Evolutionary conservation across 1,140 invertebrate species (phyloP), one percentile per base, ranked within the genome.

Genomic region (Aporrectodea caliginosa): DNA sequence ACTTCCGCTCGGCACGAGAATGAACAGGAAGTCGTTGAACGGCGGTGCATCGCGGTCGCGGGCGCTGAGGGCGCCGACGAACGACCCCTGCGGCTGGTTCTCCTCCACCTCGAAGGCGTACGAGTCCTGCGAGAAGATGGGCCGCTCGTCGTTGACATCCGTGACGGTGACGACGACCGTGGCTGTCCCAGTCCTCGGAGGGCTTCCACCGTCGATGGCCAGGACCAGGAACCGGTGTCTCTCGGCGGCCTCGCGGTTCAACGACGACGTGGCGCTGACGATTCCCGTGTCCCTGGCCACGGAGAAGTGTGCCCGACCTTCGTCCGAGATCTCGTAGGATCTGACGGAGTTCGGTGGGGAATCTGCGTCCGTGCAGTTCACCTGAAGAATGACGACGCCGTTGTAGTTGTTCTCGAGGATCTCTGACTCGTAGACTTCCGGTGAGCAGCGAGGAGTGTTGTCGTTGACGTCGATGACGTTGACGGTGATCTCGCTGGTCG

Each of bases 381-480:
- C 77, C 77, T 34, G 29, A 32, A 78, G 22, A 0, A 78, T 33
- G n/a, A 43, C 43, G 16, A 29, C 31, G 22, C 77, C 77, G 31
- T 32, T 35, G 16, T 31, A 69, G 32, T 78, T 72, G 77, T 78
- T 78, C 58, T 78, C 58, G 29, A 35, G 22, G 0, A 78, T 1
- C 16, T 78, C 77, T 1, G 69, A 29, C 27, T 27, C 27, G 69
- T 78, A 78, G 69, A 69, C 27, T 1, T 69, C 29, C n/a, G 29
- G 91, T 73, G 92, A 89, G 86, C 98, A 98, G 0, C 91, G 85
- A 0, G 97, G 97, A 0, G 91, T 84, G 87, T 98, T 97, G 88
- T 98, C 96, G 88, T 98, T 98, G 30, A 94, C 91, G 88, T 98
- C 96, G 0, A 91, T 91, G 0, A 98, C 93, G 84, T 93, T 91